These are phyloP conservation scores for Chionis minor DNA, from an alignment of 2,113 vertebrate genomes.

Conservation along the genomic window DNA sequence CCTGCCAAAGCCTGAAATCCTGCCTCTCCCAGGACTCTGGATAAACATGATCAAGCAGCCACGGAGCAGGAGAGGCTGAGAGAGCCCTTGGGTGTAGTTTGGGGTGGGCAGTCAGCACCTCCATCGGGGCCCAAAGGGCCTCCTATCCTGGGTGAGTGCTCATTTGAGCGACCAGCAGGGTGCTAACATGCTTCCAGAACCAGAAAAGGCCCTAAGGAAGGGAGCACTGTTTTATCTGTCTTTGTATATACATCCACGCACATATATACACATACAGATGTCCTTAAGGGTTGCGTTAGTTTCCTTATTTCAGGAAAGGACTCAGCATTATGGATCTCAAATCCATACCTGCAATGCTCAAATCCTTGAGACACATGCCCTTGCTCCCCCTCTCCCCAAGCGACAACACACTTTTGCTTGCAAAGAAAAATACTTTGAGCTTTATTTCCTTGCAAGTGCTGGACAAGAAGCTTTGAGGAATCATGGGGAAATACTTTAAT, in stretches of 20 bases:
- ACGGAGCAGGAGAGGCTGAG: background rate
- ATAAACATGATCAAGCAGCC: background rate
- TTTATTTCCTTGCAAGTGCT: background rate
- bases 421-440: background rate
- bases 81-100: background rate
- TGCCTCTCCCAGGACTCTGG: background rate
- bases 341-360: background rate
- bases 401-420: background rate
- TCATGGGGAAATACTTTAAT: background rate
- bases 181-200: background rate
- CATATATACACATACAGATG: background rate
- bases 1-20: background rate
- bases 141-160: background rate
- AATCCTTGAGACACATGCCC: fast-evolving
- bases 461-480: background rate
- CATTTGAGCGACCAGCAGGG: background rate
- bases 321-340: background rate
- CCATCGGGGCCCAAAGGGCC: background rate
- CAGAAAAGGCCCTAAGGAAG: background rate
- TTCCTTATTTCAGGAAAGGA: background rate
- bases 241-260: background rate
- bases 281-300: background rate
- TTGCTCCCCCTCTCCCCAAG: background rate
- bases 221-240: background rate
- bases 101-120: background rate